A percentile compares a stretch with the other conserved stretches of the same genome.
These are phyloP conservation scores for Melanotaenia parkinsoni DNA, from an alignment of 2,797 vertebrate species.

Conservation along the genomic window DNA sequence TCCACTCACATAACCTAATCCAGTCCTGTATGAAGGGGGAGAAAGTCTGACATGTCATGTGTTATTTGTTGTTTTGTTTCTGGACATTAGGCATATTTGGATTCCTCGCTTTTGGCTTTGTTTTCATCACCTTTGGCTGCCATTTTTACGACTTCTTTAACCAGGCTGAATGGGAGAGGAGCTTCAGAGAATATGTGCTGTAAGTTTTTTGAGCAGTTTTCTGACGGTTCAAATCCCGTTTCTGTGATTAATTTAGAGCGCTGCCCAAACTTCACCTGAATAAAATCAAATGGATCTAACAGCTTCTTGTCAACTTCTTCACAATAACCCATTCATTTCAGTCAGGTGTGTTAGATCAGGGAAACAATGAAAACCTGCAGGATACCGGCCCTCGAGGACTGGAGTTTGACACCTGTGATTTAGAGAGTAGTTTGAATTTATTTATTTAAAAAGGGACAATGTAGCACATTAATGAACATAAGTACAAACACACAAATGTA, in stretches of 20 bases:
- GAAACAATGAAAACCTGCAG: too few species aligned
- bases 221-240: not conserved
- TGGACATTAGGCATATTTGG: constrained; percentile 91
- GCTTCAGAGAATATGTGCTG: constrained; percentile 98
- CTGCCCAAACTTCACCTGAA: too few species aligned
- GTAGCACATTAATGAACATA: not conserved
- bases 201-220: constrained; percentile 73
- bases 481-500: not conserved
- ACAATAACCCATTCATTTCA: too few species aligned
- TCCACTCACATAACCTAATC: not conserved
- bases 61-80: not conserved
- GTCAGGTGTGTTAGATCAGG: too few species aligned
- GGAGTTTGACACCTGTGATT: too few species aligned
- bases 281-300: too few species aligned
- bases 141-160: constrained; percentile 99
- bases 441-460: not conserved
- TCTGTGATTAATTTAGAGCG: not conserved
- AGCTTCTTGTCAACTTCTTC: too few species aligned
- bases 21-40: not conserved
- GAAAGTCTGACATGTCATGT: not conserved
- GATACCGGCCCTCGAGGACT: too few species aligned
- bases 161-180: constrained; percentile 97
- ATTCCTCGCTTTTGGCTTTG: constrained; percentile 96
- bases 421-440: not conserved
- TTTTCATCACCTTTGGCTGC: constrained; percentile 96